Base-by-base conservation (phyloP, 2,113 vertebrate species). In the Phoxinus phoxinus region DNA sequence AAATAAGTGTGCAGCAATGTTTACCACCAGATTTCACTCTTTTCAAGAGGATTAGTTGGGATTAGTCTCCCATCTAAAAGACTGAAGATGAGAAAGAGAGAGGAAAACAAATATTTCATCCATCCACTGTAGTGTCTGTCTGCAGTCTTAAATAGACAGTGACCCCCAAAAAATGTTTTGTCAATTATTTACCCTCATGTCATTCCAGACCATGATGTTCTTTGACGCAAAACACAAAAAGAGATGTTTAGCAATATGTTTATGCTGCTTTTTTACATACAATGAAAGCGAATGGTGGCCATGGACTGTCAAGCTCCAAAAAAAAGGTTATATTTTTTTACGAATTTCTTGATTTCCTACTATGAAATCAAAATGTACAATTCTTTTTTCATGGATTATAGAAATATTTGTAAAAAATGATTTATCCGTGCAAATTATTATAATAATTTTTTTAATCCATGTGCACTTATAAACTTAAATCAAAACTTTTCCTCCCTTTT, bases 41-140 rank as follows among this genome's bases (percentile, higher is more conserved):
- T 27, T 82, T 81, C 51, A 65, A 44, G 12, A 46, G 74, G 75
- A 87, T 61, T 79, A 84, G 13, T 48, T n/a, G 35, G 25, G 78
- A 48, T 81, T 84, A 79, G 41, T 76, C 44, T 73, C 63, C 11
- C 1, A 41, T 79, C n/a, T n/a, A 51, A 56, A 77, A 71, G 25
- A 61, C 10, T 10, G 8, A 71, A 30, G n/a, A 19, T n/a, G 17
- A 46, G 12, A 56, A 12, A 21, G 10, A 53, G 27, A 72, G n/a
- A 35, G 21, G n/a, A 82, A 81, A 69, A n/a, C n/a, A 56, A 51
- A 67, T 35, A 71, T 37, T 27, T 48, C 35, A 44, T 53, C 25
- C 65, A 12, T 9, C 44, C 3, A 17, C 44, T 65, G 32, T 17
- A 19, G 25, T 17, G 25, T 67, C 63, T 69, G 35, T 69, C 67